A percentile compares a stretch with the other conserved stretches of the same genome.
These are phyloP conservation scores for Cydia splendana DNA, from an alignment of 1,140 invertebrate genomes.

Conservation along the genomic window DNA sequence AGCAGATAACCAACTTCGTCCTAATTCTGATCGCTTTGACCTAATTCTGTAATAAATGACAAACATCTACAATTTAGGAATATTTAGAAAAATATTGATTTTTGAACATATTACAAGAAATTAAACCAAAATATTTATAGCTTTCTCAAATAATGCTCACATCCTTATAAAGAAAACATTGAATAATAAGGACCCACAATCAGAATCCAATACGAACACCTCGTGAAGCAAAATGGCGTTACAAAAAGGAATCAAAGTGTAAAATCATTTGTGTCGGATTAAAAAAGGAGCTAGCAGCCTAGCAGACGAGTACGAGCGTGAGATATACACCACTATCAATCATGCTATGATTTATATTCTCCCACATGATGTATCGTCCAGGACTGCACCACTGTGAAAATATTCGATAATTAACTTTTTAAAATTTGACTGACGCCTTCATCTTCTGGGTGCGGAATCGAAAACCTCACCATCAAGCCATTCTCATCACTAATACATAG, in stretches of 20 bases:
- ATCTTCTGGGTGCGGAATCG: conserved; percentile 42
- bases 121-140: neutral
- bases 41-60: no score
- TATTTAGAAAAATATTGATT: no score
- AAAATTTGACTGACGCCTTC: conserved; percentile 75
- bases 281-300: conserved; percentile 74
- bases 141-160: neutral
- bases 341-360: conserved; percentile 73
- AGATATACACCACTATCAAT: conserved; percentile 75
- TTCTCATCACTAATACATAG: conserved; percentile 34
- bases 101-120: neutral
- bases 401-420: conserved; percentile 78
- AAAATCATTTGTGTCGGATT: conserved; percentile 76
- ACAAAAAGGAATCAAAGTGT: conserved; percentile 71
- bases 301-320: conserved; percentile 65
- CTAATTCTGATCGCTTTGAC: no score
- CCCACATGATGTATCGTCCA: conserved; percentile 67
- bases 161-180: conserved; percentile 6
- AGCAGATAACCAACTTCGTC: no score
- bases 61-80: no score
- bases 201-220: conserved; percentile 44
- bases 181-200: neutral
- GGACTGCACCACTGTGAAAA: conserved; percentile 57
- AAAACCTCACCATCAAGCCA: conserved; percentile 37
- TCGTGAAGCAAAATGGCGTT: conserved; percentile 60